Evolutionary conservation across 37 sponge, comb jelly and placozoan genomes (phyloP).

Genomic region (Mnemiopsis leidyi): DNA sequence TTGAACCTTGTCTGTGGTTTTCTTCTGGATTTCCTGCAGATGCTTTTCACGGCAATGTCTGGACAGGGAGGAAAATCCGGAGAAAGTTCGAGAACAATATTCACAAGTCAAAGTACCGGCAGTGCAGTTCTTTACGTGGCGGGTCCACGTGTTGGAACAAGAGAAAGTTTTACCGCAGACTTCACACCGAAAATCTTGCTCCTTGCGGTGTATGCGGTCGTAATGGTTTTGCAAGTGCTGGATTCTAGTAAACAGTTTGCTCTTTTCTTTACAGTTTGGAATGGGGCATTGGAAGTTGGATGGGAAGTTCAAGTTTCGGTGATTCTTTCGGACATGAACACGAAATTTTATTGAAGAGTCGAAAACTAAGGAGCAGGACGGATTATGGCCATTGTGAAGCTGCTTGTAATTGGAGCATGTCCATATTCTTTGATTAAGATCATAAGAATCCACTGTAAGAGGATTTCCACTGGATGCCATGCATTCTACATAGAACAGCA

Average conservation of each 20-base stretch:
- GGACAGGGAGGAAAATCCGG: not conserved
- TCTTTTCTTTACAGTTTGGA: not conserved
- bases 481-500: not conserved
- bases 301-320: not conserved
- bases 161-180: conserved; percentile 34
- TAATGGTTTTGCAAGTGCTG: conserved; percentile 49
- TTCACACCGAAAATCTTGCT: not conserved
- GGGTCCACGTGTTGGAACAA: not conserved
- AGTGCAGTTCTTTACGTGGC: conserved; percentile 28
- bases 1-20: not conserved
- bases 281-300: conserved; percentile 16
- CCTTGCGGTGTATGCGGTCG: conserved; percentile 36
- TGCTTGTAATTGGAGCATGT: conserved; percentile 40
- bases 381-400: not conserved
- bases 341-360: not conserved
- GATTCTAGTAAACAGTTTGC: not conserved
- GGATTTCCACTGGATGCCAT: not conserved
- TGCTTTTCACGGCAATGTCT: conserved; percentile 27
- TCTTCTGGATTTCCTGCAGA: not conserved
- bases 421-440: not conserved
- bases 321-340: not conserved
- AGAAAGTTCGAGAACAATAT: not conserved
- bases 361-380: not conserved
- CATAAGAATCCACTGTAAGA: not conserved
- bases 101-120: not conserved